A percentile compares a stretch with the other conserved stretches of the same genome.
phyloP scores from a whole-genome alignment of 23 tunicate genomes.

The Aplidium turbinatum region DNA sequence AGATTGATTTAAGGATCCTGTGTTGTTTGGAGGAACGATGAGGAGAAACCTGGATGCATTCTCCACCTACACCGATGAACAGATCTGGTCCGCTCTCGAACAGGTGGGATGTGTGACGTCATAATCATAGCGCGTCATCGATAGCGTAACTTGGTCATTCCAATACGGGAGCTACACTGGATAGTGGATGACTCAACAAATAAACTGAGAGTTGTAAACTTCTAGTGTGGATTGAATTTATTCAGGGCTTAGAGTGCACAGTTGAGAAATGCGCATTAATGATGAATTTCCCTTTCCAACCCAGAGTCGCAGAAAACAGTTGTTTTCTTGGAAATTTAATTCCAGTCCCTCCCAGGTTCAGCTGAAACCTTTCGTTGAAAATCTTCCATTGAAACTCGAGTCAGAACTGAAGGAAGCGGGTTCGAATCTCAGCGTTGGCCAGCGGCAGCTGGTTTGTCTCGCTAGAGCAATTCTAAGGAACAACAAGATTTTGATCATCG shows the following conservation, averaged over 20 bases:
- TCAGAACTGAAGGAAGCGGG: conserved; percentile 73
- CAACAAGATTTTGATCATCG: conserved; percentile 80
- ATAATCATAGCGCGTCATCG: too few species aligned
- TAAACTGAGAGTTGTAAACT: too few species aligned
- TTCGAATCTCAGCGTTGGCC: conserved; percentile 89
- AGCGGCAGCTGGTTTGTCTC: conserved; percentile 94
- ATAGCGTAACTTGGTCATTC: too few species aligned
- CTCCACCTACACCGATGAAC: conserved; percentile 58
- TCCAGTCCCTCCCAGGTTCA: conserved; percentile 46
- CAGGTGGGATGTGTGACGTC: conserved; percentile 25
- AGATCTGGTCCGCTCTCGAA: conserved; percentile 82
- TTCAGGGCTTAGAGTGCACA: too few species aligned
- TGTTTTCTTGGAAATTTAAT: too few species aligned
- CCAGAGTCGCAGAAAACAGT: too few species aligned
- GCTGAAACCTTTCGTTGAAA: conserved; percentile 56
- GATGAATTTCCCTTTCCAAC: too few species aligned
- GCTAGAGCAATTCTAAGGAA: conserved; percentile 87
- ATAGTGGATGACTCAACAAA: too few species aligned
- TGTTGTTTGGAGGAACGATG: conserved; percentile 78
- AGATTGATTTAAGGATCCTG: too few species aligned
- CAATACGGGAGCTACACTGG: too few species aligned
- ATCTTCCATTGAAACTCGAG: conserved; percentile 59
- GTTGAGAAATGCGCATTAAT: too few species aligned
- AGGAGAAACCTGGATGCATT: conserved; percentile 82
- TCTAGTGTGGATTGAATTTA: too few species aligned